phyloP scores from a whole-genome alignment of 2,888 invertebrate genomes.

The Hyppa rectilinea region DNA sequence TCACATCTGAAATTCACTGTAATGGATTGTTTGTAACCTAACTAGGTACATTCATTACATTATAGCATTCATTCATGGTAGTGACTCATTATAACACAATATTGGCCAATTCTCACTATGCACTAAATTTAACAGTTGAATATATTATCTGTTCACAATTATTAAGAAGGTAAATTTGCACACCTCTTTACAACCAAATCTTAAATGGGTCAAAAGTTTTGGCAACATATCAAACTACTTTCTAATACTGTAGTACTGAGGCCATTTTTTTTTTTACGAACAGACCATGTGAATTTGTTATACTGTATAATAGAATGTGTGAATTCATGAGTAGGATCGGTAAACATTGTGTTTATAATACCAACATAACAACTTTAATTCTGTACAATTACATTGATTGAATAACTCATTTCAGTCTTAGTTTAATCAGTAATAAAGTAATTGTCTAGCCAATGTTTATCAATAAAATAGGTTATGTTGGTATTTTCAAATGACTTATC shows the following conservation, averaged over 20 bases:
- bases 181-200: constrained; percentile 63
- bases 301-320: constrained; percentile 15
- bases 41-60: constrained; percentile 18
- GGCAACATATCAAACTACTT: constrained; percentile 78
- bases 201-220: constrained; percentile 80
- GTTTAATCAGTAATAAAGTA: constrained; percentile 38
- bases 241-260: constrained; percentile 55
- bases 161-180: constrained; percentile 62
- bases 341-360: constrained; percentile 2
- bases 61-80: constrained; percentile 35
- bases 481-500: constrained; percentile 41
- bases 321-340: constrained; percentile 12
- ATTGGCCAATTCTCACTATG: constrained; percentile 6
- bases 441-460: constrained; percentile 47
- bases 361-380: neutral
- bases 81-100: constrained; percentile 47
- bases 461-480: constrained; percentile 45
- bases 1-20: constrained; percentile 41
- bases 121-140: constrained; percentile 7
- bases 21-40: constrained; percentile 41
- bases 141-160: constrained; percentile 29
- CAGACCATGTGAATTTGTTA: constrained; percentile 28
- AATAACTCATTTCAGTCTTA: constrained; percentile 2
- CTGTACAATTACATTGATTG: constrained; percentile 5
- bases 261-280: constrained; percentile 29